phyloP scores from a whole-genome alignment of 2,113 vertebrate species.

The Ictalurus punctatus region DNA sequence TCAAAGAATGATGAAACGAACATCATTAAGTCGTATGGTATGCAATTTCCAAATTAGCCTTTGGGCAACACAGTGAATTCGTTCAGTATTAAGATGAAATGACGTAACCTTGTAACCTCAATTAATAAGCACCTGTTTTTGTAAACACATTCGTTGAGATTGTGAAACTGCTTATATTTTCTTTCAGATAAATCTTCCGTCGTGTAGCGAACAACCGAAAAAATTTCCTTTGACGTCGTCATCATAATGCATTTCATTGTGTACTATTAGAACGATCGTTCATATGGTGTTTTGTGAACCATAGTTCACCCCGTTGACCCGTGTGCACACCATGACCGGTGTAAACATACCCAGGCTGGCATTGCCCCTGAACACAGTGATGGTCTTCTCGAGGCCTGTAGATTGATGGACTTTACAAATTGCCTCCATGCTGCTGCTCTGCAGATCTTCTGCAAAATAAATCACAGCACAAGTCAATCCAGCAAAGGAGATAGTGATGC shows the following conservation, averaged over 20 bases:
- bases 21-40: neutral
- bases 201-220: neutral
- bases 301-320: slow-evolving; percentile 58
- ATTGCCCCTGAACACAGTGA: slow-evolving; percentile 91
- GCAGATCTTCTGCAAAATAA: slow-evolving; percentile 32
- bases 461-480: slow-evolving; percentile 2
- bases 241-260: neutral
- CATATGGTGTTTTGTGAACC: neutral
- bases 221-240: neutral
- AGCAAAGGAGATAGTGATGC: neutral
- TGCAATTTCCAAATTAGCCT: slow-evolving; percentile 10
- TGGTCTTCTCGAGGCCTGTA: slow-evolving; percentile 82
- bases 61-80: neutral
- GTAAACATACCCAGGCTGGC: slow-evolving; percentile 90
- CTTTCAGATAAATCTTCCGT: neutral
- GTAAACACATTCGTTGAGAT: neutral
- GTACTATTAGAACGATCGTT: neutral
- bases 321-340: slow-evolving; percentile 63
- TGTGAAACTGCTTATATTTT: neutral
- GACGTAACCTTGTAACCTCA: neutral
- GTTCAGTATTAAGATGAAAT: neutral
- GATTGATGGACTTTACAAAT: slow-evolving; percentile 60
- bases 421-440: slow-evolving; percentile 58
- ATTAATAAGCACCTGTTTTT: slow-evolving; percentile 8
- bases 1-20: neutral